A percentile compares a stretch with the other conserved stretches of the same genome.
Evolutionary conservation across 2,888 invertebrate genomes (phyloP).

Genomic region (Zelleria hepariella): DNA sequence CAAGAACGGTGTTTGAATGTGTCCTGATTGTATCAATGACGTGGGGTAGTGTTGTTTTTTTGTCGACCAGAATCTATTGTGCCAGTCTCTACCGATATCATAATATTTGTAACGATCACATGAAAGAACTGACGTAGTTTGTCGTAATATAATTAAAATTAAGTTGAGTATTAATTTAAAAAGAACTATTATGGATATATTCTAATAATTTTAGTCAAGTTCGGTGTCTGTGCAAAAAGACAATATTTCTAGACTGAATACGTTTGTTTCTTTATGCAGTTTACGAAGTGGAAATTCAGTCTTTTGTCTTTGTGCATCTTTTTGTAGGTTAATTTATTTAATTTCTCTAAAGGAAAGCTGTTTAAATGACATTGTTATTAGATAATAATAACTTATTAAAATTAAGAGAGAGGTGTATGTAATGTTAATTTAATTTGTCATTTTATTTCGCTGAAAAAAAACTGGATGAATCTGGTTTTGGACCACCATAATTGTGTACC

Average conservation of each 20-base stretch:
- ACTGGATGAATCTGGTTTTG: neutral
- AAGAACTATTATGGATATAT: slow-evolving; percentile 10
- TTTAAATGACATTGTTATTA: slow-evolving; percentile 2
- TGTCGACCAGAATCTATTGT: neutral
- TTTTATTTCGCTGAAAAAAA: neutral
- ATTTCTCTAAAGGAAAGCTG: neutral
- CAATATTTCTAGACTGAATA: slow-evolving; percentile 63
- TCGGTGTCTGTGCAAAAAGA: slow-evolving; percentile 56
- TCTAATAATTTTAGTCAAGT: slow-evolving; percentile 36
- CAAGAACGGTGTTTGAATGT: neutral
- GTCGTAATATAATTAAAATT: slow-evolving; percentile 43
- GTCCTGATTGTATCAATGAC: neutral
- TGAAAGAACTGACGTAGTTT: slow-evolving; percentile 42
- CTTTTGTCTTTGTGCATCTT: neutral
- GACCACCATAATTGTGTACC: neutral
- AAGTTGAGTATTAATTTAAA: slow-evolving; percentile 43
- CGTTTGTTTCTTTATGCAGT: slow-evolving; percentile 24
- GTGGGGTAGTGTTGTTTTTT: neutral
- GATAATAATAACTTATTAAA: slow-evolving; percentile 1
- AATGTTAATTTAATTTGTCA: neutral
- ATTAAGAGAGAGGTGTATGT: slow-evolving; percentile 2
- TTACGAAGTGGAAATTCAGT: neutral
- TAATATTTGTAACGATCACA: neutral
- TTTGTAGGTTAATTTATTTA: neutral
- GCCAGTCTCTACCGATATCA: neutral